A percentile compares a stretch with the other conserved stretches of the same genome.
Conservation (phyloP, 2,113 vertebrate genomes). For the Lethenteron camtschaticum region DNA sequence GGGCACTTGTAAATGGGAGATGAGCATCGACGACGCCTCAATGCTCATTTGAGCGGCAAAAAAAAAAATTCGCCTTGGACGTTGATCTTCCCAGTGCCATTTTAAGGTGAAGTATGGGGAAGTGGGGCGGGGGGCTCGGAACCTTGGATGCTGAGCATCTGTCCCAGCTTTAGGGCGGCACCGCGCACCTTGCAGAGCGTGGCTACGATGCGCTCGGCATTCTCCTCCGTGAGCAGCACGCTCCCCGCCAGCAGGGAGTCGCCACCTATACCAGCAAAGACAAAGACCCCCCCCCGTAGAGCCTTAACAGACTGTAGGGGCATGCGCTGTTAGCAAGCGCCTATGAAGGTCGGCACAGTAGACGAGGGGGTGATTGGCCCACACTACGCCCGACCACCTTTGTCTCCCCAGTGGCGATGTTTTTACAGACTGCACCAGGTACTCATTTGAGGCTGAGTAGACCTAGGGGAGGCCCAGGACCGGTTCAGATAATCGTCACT, state of each 20-base stretch:
- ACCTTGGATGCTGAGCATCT: slow-evolving; percentile 16
- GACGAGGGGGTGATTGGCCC: too few species aligned
- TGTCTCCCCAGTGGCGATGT: too few species aligned
- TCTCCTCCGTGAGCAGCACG: slow-evolving; percentile 13
- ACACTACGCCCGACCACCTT: too few species aligned
- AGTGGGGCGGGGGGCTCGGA: not conserved
- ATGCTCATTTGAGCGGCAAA: not conserved
- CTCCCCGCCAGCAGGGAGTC: slow-evolving; percentile 1
- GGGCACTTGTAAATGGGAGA: too few species aligned
- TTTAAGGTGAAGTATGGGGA: too few species aligned
- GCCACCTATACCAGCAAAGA: not conserved
- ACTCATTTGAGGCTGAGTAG: too few species aligned
- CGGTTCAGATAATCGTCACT: too few species aligned
- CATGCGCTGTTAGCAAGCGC: not conserved
- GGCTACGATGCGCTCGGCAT: slow-evolving; percentile 12
- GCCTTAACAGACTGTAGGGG: not conserved
- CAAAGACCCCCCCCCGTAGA: not conserved
- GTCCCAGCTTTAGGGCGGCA: slow-evolving; percentile 13
- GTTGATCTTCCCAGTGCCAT: too few species aligned
- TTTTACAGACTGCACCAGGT: too few species aligned
- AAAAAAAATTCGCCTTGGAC: not conserved
- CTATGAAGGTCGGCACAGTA: not conserved
- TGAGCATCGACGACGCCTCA: too few species aligned
- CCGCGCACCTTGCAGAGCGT: slow-evolving; percentile 15
- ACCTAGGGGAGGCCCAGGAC: too few species aligned